Conservation (phyloP, 2,888 invertebrate genomes). For the Phaonia tiefii region DNA sequence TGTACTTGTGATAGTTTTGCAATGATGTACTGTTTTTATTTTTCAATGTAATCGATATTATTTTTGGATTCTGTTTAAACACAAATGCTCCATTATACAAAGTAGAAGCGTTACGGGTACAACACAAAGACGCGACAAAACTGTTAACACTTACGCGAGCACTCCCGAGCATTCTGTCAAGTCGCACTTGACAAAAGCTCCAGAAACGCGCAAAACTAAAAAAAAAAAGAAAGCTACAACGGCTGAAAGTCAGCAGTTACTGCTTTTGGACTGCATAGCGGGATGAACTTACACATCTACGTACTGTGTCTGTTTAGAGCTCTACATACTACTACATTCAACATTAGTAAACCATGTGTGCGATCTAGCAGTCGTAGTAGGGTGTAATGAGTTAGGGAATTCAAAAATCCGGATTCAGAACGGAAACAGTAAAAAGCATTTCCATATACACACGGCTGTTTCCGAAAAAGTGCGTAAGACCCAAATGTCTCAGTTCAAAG, state of each 20-base stretch:
- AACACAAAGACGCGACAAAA: slow-evolving; percentile 22
- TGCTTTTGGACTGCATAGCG: not conserved
- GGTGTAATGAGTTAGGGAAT: too few species aligned
- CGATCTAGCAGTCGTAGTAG: too few species aligned
- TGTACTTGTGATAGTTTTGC: not conserved
- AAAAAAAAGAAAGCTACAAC: not conserved
- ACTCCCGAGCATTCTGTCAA: not conserved
- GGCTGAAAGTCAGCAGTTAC: not conserved
- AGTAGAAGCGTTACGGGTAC: slow-evolving; percentile 1
- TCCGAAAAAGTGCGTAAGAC: too few species aligned
- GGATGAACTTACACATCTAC: slow-evolving; percentile 1
- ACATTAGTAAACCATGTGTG: too few species aligned
- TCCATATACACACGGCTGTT: too few species aligned
- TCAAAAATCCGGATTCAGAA: too few species aligned
- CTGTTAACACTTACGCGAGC: slow-evolving; percentile 12
- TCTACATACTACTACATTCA: not conserved
- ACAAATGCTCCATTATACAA: slow-evolving; percentile 1
- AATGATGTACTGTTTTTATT: not conserved
- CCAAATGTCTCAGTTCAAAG: too few species aligned
- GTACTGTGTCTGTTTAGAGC: not conserved
- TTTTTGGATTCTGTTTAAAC: not conserved
- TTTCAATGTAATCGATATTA: not conserved
- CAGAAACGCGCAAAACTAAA: too few species aligned
- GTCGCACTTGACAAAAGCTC: too few species aligned
- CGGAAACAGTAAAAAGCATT: too few species aligned